phyloP scores from a whole-genome alignment of 2,113 vertebrate species.

The Andinoacara biseriatus region DNA sequence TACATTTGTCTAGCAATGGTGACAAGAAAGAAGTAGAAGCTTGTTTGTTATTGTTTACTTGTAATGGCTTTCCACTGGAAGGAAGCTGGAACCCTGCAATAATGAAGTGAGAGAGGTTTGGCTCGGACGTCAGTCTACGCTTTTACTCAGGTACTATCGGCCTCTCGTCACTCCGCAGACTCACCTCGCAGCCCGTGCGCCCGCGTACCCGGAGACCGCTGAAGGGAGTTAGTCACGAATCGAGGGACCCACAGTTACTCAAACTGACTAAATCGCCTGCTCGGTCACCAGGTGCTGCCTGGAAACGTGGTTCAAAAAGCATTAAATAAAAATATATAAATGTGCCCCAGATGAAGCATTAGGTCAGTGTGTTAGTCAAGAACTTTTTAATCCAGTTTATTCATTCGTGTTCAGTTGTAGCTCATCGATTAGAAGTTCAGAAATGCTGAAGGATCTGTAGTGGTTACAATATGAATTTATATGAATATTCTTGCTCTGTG shows the following conservation, averaged over 20 bases:
- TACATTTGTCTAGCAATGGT: conserved; percentile 92
- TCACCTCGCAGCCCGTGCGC: conserved; percentile 59
- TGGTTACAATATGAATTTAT: too few relatives aligned
- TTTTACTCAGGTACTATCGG: conserved; percentile 77
- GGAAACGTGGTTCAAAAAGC: background rate
- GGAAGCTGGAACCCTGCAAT: conserved; percentile 78
- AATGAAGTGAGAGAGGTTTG: conserved; percentile 81
- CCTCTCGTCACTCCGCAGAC: conserved; percentile 82
- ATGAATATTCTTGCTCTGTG: too few relatives aligned
- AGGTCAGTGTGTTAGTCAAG: background rate
- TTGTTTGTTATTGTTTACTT: conserved; percentile 82
- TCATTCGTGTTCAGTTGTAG: too few relatives aligned
- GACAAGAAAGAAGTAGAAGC: conserved; percentile 87
- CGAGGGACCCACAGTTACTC: conserved; percentile 30
- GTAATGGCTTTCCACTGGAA: conserved; percentile 78
- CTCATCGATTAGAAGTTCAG: too few relatives aligned
- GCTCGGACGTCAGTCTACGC: conserved; percentile 75
- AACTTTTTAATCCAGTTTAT: too few relatives aligned
- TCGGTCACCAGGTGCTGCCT: background rate
- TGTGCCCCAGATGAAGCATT: background rate
- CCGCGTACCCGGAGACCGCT: conserved; percentile 1
- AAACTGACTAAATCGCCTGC: background rate
- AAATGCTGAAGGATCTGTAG: too few relatives aligned
- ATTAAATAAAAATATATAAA: background rate
- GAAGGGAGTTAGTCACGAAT: background rate